These are phyloP conservation scores for Therioaphis trifolii DNA, from an alignment of 2,888 invertebrate genomes.

Conservation along the genomic window DNA sequence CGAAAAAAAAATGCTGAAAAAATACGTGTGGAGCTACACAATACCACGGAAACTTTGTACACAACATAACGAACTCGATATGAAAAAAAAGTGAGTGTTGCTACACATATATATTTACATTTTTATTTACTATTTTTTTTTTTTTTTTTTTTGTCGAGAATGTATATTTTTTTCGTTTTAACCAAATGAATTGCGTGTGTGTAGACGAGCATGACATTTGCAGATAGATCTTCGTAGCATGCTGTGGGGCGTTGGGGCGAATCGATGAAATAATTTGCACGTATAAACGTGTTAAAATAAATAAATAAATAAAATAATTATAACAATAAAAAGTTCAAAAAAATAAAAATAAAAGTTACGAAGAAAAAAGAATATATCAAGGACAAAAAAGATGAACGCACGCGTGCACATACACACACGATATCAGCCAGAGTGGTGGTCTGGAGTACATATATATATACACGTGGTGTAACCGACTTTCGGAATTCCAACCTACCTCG, in stretches of 20 bases:
- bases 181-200: not conserved
- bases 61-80: not conserved
- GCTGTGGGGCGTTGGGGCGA: not conserved
- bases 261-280: not conserved
- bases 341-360: not conserved
- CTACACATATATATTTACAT: too few relatives aligned
- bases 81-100: not conserved
- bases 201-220: not conserved
- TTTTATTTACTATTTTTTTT: not conserved
- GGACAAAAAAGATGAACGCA: not conserved
- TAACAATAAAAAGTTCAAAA: not conserved
- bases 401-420: not conserved
- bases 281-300: not conserved
- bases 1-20: not conserved
- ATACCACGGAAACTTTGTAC: not conserved
- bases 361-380: not conserved
- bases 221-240: not conserved
- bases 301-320: too few relatives aligned
- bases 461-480: not conserved
- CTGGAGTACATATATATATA: too few relatives aligned
- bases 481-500: not conserved
- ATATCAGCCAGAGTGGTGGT: not conserved
- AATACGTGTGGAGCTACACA: not conserved
- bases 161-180: not conserved
- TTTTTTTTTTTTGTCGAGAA: not conserved